phyloP scores from a whole-genome alignment of 92 coral and sea anemone genomes.

The Siderastrea radians region DNA sequence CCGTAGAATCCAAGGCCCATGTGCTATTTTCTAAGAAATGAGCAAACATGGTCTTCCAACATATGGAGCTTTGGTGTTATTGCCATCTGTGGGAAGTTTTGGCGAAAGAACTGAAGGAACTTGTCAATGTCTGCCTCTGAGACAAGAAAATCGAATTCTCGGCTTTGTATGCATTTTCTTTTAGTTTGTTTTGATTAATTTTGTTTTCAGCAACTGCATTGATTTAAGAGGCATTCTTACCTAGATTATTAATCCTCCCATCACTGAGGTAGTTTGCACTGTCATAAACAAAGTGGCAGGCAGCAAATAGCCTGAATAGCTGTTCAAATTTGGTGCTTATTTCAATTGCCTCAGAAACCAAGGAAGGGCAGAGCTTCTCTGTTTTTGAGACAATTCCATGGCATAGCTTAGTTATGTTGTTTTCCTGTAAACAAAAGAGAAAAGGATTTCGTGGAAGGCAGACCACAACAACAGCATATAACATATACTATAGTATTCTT shows the following conservation, averaged over 20 bases:
- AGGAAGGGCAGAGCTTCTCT: slow-evolving; percentile 37
- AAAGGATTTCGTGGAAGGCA: no score
- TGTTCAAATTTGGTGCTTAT: slow-evolving; percentile 36
- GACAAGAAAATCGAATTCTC: not conserved
- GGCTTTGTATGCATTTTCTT: no score
- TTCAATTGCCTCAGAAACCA: slow-evolving; percentile 42
- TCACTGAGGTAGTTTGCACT: slow-evolving; percentile 35
- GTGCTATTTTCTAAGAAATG: slow-evolving; percentile 29
- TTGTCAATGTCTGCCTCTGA: slow-evolving; percentile 32
- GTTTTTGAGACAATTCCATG: slow-evolving; percentile 36
- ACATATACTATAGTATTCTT: no score
- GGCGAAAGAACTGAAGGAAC: not conserved
- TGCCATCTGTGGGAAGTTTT: slow-evolving; percentile 5
- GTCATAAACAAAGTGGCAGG: slow-evolving; percentile 50
- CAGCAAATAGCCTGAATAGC: slow-evolving; percentile 34
- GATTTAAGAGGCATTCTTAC: not conserved
- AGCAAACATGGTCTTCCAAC: slow-evolving; percentile 51
- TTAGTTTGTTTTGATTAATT: no score
- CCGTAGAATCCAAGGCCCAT: slow-evolving; percentile 46
- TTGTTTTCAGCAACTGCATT: not conserved
- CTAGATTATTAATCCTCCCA: slow-evolving; percentile 36
- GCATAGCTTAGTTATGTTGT: slow-evolving; percentile 38
- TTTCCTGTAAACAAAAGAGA: slow-evolving; percentile 14
- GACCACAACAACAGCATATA: no score
- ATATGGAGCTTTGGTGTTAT: slow-evolving; percentile 32